phyloP scores from a whole-genome alignment of 2,888 invertebrate genomes.

The Mesochorus sp. region DNA sequence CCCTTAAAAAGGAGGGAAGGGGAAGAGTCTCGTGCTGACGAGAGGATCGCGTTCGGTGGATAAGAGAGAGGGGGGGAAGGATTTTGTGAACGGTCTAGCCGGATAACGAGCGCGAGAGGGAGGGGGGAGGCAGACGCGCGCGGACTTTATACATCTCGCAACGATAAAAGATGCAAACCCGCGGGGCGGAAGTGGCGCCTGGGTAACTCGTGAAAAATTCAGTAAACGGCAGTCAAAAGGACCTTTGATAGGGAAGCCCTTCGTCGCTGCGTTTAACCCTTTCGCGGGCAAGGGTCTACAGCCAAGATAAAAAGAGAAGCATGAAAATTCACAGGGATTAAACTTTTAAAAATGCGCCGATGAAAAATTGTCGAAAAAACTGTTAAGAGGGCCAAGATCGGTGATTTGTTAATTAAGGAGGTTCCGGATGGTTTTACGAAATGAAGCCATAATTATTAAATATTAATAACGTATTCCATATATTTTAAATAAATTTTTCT shows the following conservation, averaged over 20 bases:
- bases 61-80: slow-evolving; percentile 27
- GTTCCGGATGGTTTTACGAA: too few species aligned
- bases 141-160: slow-evolving; percentile 34
- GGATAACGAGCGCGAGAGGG: not conserved
- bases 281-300: slow-evolving; percentile 18
- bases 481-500: too few species aligned
- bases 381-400: too few species aligned
- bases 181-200: slow-evolving; percentile 68
- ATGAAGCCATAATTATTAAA: too few species aligned
- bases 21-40: not conserved
- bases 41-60: slow-evolving; percentile 9
- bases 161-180: slow-evolving; percentile 70
- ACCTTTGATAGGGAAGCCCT: slow-evolving; percentile 59
- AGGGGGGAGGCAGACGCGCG: slow-evolving; percentile 22
- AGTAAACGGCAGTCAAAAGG: slow-evolving; percentile 70
- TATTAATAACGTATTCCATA: too few species aligned
- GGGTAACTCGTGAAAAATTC: slow-evolving; percentile 69
- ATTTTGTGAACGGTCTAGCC: slow-evolving; percentile 40
- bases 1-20: not conserved
- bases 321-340: not conserved
- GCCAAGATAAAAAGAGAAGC: too few species aligned
- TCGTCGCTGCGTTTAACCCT: slow-evolving; percentile 15
- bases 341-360: not conserved
- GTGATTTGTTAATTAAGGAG: too few species aligned
- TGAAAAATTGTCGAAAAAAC: not conserved